A percentile compares a stretch with the other conserved stretches of the same genome.
Conservation (phyloP, 2,113 vertebrate species). For the Antechinus stuartii region DNA sequence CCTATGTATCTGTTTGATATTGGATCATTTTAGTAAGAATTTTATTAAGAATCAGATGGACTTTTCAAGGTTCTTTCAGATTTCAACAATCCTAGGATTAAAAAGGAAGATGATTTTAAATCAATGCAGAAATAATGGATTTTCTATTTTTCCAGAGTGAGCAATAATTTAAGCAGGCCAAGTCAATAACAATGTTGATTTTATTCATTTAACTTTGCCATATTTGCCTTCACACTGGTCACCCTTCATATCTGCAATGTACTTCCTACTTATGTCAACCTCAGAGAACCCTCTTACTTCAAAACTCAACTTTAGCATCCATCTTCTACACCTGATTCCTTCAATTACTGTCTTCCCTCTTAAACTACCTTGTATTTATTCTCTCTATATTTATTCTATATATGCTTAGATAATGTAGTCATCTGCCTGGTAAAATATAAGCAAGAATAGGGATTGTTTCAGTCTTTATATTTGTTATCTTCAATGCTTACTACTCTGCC, state of each 20-base stretch:
- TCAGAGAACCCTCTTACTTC: background rate
- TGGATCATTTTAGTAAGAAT: background rate
- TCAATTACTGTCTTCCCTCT: background rate
- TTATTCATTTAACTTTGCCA: background rate
- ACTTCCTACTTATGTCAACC: background rate
- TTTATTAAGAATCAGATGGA: background rate
- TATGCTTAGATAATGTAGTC: background rate
- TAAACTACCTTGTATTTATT: background rate
- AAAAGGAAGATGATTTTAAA: background rate
- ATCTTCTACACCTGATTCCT: background rate
- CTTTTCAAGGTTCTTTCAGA: background rate
- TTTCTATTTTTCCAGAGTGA: background rate
- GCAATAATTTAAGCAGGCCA: background rate
- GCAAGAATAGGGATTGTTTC: background rate
- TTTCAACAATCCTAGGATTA: background rate
- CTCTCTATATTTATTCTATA: background rate
- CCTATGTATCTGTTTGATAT: background rate
- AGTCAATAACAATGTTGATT: background rate
- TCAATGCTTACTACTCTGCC: background rate
- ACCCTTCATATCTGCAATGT: background rate
- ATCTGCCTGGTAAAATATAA: background rate
- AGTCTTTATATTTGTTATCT: background rate
- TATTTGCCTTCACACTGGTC: background rate
- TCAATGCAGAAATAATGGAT: background rate
- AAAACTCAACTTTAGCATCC: slow-evolving; percentile 20